phyloP scores from a whole-genome alignment of 2,113 vertebrate genomes.

The Anseranas semipalmata region DNA sequence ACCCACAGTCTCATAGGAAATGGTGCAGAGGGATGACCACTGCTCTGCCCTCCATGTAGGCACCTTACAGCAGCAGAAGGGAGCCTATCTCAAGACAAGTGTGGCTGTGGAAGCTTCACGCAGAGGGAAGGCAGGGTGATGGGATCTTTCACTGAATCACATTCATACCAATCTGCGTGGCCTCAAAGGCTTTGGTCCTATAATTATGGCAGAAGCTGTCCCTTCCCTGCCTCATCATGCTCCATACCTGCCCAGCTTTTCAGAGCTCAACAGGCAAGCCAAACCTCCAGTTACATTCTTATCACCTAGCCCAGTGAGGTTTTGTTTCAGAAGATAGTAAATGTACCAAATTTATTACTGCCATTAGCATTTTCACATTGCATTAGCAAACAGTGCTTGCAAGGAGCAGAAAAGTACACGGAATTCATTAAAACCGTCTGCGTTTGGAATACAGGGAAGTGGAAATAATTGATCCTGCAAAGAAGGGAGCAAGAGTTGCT shows the following conservation, averaged over 20 bases:
- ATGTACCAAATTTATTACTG: slow-evolving; percentile 4
- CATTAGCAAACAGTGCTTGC: background rate
- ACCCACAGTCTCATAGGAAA: background rate
- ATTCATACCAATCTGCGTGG: background rate
- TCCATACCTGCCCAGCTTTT: background rate
- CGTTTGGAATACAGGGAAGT: background rate
- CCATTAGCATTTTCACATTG: slow-evolving; percentile 38
- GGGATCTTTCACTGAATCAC: background rate
- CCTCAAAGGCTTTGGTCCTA: background rate
- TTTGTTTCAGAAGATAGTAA: slow-evolving; percentile 23
- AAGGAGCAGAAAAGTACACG: background rate
- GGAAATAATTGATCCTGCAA: background rate
- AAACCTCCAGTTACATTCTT: background rate
- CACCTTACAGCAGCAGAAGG: background rate
- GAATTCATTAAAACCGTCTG: slow-evolving; percentile 20
- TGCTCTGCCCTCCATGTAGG: background rate
- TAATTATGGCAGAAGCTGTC: background rate
- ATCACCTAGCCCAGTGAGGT: background rate
- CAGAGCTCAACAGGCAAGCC: background rate
- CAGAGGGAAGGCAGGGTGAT: background rate
- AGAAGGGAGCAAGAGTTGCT: background rate
- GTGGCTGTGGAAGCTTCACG: background rate
- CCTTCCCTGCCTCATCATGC: background rate
- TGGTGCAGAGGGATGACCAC: background rate
- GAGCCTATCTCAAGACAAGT: background rate